Conservation (phyloP, 2,113 vertebrate species). For the Podarcis cretensis region DNA sequence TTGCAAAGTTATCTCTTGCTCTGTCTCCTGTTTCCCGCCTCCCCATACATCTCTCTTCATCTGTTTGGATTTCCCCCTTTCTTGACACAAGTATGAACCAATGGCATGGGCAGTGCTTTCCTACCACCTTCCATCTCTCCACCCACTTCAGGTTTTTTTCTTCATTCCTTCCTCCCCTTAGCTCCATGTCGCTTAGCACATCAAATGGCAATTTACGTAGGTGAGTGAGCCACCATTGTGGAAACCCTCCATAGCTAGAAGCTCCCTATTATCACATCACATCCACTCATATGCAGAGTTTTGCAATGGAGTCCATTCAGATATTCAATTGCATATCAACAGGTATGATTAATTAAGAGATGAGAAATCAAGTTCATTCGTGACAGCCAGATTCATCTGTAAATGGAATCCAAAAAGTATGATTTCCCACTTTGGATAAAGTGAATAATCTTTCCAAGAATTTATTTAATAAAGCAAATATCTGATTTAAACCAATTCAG, state of each 20-base stretch:
- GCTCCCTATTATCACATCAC: no score
- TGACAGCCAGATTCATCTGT: neutral
- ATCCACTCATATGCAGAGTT: neutral
- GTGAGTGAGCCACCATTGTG: neutral
- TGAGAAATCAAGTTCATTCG: neutral
- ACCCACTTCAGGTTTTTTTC: no score
- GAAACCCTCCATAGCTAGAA: neutral
- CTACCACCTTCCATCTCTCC: no score
- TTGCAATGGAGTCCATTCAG: neutral
- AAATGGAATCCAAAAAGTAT: constrained; percentile 1
- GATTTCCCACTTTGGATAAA: neutral
- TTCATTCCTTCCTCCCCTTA: no score
- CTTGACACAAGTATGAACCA: no score
- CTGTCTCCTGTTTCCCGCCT: no score
- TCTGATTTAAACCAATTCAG: constrained; percentile 1
- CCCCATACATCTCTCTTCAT: no score
- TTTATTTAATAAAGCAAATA: constrained; percentile 1
- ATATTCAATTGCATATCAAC: neutral
- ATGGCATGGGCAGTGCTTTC: no score
- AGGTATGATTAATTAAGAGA: no score
- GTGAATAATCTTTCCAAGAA: neutral
- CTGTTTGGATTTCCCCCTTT: no score
- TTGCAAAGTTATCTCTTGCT: no score
- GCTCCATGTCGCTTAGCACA: no score
- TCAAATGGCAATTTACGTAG: neutral